These are phyloP conservation scores for Lithophane leautieri DNA, from an alignment of 2,888 invertebrate species.

Conservation along the genomic window DNA sequence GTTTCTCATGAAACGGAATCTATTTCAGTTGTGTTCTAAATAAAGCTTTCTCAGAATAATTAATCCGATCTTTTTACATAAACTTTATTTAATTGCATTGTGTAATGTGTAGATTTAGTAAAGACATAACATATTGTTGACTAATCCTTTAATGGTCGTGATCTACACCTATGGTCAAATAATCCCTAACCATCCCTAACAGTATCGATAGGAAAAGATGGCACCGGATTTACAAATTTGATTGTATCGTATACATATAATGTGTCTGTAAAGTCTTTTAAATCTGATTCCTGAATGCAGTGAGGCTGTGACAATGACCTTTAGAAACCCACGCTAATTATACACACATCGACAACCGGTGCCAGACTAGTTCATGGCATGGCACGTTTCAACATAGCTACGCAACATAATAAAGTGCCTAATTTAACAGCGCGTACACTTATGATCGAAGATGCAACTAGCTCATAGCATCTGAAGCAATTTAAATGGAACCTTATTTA, in stretches of 20 bases:
- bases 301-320: slow-evolving; percentile 89
- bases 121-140: slow-evolving; percentile 10
- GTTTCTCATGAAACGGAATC: slow-evolving; percentile 35
- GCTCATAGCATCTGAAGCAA: slow-evolving; percentile 12
- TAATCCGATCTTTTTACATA: slow-evolving; percentile 41
- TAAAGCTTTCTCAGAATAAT: slow-evolving; percentile 38
- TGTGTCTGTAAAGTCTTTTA: slow-evolving; percentile 77
- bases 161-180: slow-evolving; percentile 25
- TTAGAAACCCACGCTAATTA: slow-evolving; percentile 89
- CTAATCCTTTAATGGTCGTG: slow-evolving; percentile 17
- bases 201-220: neutral
- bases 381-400: slow-evolving; percentile 75
- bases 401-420: slow-evolving; percentile 67
- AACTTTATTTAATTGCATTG: slow-evolving; percentile 28
- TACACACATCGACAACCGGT: slow-evolving; percentile 81
- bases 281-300: slow-evolving; percentile 78
- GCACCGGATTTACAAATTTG: slow-evolving; percentile 57
- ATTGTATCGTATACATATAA: slow-evolving; percentile 11
- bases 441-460: slow-evolving; percentile 54
- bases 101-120: slow-evolving; percentile 16
- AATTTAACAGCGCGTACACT: slow-evolving; percentile 63
- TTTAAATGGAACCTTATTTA: slow-evolving; percentile 10
- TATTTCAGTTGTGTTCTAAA: slow-evolving; percentile 23
- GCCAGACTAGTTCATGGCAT: slow-evolving; percentile 82
- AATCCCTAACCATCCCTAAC: slow-evolving; percentile 2